Conservation (phyloP, 2,113 vertebrate species). For the Centropus bengalensis region DNA sequence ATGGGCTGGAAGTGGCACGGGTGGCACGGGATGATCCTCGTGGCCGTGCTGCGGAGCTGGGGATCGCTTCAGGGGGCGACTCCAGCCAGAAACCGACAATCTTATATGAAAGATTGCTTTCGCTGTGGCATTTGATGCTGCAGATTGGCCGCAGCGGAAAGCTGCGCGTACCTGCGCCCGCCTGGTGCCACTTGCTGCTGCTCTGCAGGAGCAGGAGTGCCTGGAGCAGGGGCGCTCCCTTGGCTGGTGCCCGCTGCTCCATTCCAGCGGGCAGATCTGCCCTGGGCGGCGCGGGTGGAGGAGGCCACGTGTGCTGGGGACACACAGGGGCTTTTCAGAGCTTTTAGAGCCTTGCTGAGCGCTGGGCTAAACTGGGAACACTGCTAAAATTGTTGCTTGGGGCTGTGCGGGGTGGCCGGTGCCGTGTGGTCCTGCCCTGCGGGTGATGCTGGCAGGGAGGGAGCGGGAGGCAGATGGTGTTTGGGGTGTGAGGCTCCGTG, state of each 20-base stretch:
- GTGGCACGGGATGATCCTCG: neutral
- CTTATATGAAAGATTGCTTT: neutral
- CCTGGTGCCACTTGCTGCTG: neutral
- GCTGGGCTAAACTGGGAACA: neutral
- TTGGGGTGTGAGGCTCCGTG: neutral
- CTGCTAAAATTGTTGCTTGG: neutral
- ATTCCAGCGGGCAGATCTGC: neutral
- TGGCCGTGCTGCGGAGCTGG: accelerated
- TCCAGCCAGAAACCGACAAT: neutral
- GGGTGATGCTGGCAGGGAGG: accelerated
- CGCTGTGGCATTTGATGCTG: neutral
- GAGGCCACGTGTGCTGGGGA: neutral
- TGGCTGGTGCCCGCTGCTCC: neutral
- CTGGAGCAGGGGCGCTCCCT: neutral
- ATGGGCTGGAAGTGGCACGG: accelerated
- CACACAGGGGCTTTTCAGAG: neutral
- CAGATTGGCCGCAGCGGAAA: accelerated
- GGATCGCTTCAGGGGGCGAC: neutral
- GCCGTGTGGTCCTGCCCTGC: neutral
- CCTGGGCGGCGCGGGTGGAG: neutral
- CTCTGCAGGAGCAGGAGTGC: neutral
- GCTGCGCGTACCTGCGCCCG: accelerated
- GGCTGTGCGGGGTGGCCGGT: neutral
- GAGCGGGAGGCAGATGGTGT: neutral
- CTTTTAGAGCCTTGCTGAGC: accelerated